Evolutionary conservation across 2,113 vertebrate genomes (phyloP), one percentile per base, ranked within the genome.

Genomic region (Trogon melanurus): DNA sequence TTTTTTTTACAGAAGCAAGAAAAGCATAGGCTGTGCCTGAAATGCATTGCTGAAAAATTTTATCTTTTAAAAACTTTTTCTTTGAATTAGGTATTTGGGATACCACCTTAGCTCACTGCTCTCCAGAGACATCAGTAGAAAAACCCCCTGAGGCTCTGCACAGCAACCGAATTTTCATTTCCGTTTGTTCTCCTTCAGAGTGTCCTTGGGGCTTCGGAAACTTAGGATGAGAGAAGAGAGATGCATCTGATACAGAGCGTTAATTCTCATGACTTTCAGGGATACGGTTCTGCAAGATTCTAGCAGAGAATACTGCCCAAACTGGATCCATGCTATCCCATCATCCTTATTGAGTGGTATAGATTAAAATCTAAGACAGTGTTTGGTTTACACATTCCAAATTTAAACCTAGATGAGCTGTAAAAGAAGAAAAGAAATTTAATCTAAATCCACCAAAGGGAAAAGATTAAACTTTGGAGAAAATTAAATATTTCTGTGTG

Each of bases 151-250:
- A 85, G 79, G 88, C 65, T 91, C 61, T 93, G 44, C 41, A 57
- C 29, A 80, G 79, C 62, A 85, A 36, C 78, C 70, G 22, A 70
- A 83, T 84, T 89, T 95, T 89, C 6, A 32, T 71, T 93, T 95
- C 82, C 44, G 19, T 78, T 94, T 90, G 53, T 90, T 93, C 69
- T 89, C 81, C 94, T 93, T 93, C 88, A 79, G 79, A 57, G 25
- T 92, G 89, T 85, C 94, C 94, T 96, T 91, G 84, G 71, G 30
- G 30, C 76, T 75, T 94, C 2, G 3, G 79, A 91, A 90, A 53
- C 22, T 44, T 64, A 79, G 83, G 61, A 30, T 64, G 64, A 91
- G 60, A 79, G 38, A 81, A 60, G 57, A 85, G 62, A 90, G 26
- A 13, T 53, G 48, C 56, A 53, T 61, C 61, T 86, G 76, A 80